Evolutionary conservation across 2,113 vertebrate genomes (phyloP), one percentile per base, ranked within the genome.

Genomic region (Polypterus senegalus): DNA sequence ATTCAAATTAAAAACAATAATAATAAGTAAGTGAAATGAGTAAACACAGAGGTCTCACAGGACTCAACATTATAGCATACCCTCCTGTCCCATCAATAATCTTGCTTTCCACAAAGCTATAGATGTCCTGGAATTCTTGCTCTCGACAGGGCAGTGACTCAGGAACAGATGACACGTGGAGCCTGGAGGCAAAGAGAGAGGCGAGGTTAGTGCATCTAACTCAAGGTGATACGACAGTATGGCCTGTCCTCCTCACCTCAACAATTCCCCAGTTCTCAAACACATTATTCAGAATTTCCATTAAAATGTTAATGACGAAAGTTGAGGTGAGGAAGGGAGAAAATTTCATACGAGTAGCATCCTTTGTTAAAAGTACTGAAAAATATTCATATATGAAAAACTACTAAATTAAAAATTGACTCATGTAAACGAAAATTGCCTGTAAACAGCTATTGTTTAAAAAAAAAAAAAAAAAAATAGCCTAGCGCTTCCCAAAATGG

Each of bases 91-190:
- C 85, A 68, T 97, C 92, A 6, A 87, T 66, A 66, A 99, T 81
- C 77, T 97, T 99, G 75, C 93, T 92, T 78, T 99, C 93, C 79
- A 99, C 93, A 63, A 97, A 99, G 71, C 76, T 92, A 79, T 93
- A 97, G 65, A 99, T 89, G 76, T 97, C 88, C 67, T 97, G 91
- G 65, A 95, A 99, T 77, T 99, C 96, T 75, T 92, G 88, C 73
- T 98, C 96, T 65, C 95, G 86, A 74, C 94, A 99, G 10, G 96
- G 95, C 60, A 99, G 84, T 10, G 90, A 93, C 63, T 94, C 90
- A 0, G 95, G 95, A 57, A 97, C 65, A 2, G 91, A 78, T 65
- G 94, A 95, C 67, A 97, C 93, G 48, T 98, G 94, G 10, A 98
- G 73, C 74, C 94, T 93, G 64, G 3, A 47, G 1, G 62, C 67